phyloP scores from a whole-genome alignment of 2,888 invertebrate genomes.

The Ischnus inquisitorius region DNA sequence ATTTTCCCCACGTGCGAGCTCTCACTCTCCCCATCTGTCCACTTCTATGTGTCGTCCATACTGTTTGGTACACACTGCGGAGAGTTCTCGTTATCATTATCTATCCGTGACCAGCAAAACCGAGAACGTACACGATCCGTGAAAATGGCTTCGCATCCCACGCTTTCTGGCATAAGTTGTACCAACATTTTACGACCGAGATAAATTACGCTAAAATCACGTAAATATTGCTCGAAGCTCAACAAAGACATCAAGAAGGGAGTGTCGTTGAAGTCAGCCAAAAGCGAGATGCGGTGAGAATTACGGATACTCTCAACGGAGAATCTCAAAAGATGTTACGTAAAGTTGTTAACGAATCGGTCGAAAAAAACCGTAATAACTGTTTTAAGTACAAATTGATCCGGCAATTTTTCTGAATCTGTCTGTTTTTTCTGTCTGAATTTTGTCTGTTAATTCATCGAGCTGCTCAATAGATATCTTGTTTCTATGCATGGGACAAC shows the following conservation, averaged over 20 bases:
- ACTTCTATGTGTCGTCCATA: background rate
- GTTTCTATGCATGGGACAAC: background rate
- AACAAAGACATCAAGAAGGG: too few relatives aligned
- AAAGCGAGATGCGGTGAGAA: too few relatives aligned
- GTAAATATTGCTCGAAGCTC: too few relatives aligned
- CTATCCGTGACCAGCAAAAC: slow-evolving; percentile 16
- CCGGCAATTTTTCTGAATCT: too few relatives aligned
- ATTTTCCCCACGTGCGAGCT: slow-evolving; percentile 49
- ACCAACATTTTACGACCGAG: slow-evolving; percentile 20
- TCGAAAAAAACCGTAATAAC: background rate
- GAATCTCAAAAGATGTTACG: too few relatives aligned
- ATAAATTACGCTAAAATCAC: background rate
- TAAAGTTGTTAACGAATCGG: too few relatives aligned
- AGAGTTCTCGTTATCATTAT: slow-evolving; percentile 33
- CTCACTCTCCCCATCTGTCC: slow-evolving; percentile 21
- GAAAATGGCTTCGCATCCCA: slow-evolving; percentile 25
- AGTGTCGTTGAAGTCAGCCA: too few relatives aligned
- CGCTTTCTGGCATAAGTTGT: background rate
- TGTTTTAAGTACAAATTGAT: too few relatives aligned
- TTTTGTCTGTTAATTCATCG: background rate
- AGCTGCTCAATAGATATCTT: background rate
- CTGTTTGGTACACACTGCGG: background rate
- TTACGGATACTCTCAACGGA: too few relatives aligned
- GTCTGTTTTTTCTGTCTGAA: too few relatives aligned
- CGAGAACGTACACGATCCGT: slow-evolving; percentile 5